Percentiles rank a stretch among this genome's conserved stretches.
Conservation (phyloP, 2,113 vertebrate species). For the Hippocampus barbouri region DNA sequence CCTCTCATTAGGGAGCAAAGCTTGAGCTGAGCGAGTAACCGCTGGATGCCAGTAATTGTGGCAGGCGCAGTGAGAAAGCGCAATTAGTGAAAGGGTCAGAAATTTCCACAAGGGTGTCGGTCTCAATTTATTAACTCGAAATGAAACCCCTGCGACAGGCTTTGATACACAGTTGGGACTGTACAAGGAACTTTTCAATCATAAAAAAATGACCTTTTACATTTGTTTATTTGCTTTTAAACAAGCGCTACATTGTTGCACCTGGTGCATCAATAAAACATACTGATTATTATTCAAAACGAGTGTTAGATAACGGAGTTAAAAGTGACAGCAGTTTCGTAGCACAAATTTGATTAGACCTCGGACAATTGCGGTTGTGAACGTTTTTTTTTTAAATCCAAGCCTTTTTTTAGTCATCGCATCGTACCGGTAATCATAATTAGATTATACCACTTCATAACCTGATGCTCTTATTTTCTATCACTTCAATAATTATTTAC, state of each 20-base stretch:
- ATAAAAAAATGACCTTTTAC: not conserved
- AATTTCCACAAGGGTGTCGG: slow-evolving; percentile 62
- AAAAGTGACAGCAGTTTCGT: no score
- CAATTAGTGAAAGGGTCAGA: slow-evolving; percentile 60
- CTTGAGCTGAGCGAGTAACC: slow-evolving; percentile 59
- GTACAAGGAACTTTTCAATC: not conserved
- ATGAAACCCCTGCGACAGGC: slow-evolving; percentile 36
- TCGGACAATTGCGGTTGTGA: not conserved
- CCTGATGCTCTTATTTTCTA: not conserved
- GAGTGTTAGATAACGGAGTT: no score
- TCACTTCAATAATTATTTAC: not conserved
- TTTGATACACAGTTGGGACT: not conserved
- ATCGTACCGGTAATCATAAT: not conserved
- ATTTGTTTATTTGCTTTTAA: not conserved
- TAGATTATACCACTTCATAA: not conserved
- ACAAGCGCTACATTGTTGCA: not conserved
- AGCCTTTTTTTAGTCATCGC: not conserved
- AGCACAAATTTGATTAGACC: no score
- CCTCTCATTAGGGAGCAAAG: slow-evolving; percentile 66
- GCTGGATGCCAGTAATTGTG: slow-evolving; percentile 66
- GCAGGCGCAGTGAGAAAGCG: slow-evolving; percentile 52
- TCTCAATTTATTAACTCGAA: slow-evolving; percentile 47
- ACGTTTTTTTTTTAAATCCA: not conserved
- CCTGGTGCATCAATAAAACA: not conserved
- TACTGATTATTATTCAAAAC: not conserved